These are phyloP conservation scores for Nomada ferruginata DNA, from an alignment of 2,888 invertebrate genomes.

Conservation along the genomic window DNA sequence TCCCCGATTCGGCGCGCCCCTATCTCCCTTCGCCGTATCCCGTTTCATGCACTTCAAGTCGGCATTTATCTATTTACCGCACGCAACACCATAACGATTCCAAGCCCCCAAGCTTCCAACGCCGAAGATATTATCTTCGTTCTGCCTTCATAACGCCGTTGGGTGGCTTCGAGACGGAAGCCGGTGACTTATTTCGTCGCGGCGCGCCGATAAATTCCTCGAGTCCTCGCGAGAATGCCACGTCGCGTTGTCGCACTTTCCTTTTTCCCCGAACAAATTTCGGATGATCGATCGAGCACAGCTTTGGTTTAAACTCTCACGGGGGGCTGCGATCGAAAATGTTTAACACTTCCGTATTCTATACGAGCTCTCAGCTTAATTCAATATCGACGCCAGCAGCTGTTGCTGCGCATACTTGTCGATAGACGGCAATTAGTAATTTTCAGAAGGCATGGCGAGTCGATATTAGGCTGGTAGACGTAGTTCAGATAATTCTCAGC, in stretches of 20 bases:
- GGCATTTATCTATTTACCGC: conserved; percentile 60
- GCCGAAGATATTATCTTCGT: conserved; percentile 41
- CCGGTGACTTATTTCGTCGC: conserved; percentile 46
- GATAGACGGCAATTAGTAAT: conserved; percentile 50
- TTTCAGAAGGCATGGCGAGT: conserved; percentile 30
- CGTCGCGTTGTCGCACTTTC: background rate
- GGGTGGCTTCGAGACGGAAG: conserved; percentile 31
- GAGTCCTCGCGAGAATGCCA: conserved; percentile 14
- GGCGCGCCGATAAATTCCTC: conserved; percentile 12
- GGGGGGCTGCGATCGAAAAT: background rate
- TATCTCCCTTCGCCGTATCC: conserved; percentile 38
- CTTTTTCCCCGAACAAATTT: background rate
- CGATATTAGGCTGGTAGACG: conserved; percentile 27
- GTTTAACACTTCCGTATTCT: background rate
- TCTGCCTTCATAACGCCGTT: conserved; percentile 40
- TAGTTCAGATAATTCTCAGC: conserved; percentile 46
- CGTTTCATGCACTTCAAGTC: conserved; percentile 59
- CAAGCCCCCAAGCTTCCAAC: conserved; percentile 19
- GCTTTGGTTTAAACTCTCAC: too few species aligned
- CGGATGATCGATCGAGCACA: background rate
- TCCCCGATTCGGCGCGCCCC: conserved; percentile 54
- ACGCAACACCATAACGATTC: conserved; percentile 50
- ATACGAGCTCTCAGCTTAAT: background rate
- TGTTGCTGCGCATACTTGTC: conserved; percentile 32
- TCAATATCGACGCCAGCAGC: conserved; percentile 29